Conservation (phyloP, 2,113 vertebrate species). For the Pterocles orientalis region DNA sequence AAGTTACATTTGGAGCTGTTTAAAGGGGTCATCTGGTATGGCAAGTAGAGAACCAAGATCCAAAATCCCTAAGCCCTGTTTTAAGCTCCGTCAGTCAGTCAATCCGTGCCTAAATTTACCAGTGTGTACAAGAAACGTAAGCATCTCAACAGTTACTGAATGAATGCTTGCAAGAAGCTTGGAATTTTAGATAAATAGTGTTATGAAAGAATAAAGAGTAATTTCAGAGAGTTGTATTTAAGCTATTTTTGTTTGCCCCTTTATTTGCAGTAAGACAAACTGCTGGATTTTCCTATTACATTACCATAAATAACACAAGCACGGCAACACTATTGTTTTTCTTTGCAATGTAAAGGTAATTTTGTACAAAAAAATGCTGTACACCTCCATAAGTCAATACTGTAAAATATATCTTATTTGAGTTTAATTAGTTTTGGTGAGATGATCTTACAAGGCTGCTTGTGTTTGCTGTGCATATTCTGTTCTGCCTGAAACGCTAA, state of each 20-base stretch:
- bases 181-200: not conserved
- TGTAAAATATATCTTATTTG: not conserved
- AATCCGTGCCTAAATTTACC: not conserved
- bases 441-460: not conserved
- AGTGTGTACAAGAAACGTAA: not conserved
- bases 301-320: not conserved
- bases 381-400: not conserved
- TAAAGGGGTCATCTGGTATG: not conserved
- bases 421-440: not conserved
- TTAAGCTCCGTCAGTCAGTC: not conserved
- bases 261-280: not conserved
- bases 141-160: not conserved
- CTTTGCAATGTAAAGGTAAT: not conserved
- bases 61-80: not conserved
- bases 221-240: not conserved
- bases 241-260: not conserved
- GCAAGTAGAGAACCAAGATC: not conserved
- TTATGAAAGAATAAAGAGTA: not conserved
- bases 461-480: not conserved
- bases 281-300: not conserved
- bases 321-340: not conserved
- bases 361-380: not conserved
- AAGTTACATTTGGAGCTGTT: not conserved
- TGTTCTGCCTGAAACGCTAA: not conserved
- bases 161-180: not conserved